Percentiles rank a stretch among this genome's conserved stretches.
These are phyloP conservation scores for Oryzias celebensis DNA, from an alignment of 2,113 vertebrate genomes.

Conservation along the genomic window DNA sequence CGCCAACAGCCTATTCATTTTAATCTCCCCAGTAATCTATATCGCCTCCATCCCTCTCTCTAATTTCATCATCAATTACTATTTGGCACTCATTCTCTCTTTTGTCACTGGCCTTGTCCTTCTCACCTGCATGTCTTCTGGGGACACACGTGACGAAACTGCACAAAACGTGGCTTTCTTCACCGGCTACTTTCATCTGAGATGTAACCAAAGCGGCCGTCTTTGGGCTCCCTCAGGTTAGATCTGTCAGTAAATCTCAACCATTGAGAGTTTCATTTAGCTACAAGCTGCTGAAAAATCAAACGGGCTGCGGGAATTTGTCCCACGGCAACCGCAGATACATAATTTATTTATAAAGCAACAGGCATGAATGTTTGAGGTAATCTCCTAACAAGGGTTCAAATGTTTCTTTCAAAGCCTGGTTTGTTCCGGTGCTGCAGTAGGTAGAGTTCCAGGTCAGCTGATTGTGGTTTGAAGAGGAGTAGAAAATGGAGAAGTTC, in stretches of 20 bases:
- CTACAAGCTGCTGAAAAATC: conserved; percentile 12
- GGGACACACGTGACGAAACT: conserved; percentile 5
- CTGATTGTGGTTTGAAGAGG: conserved; percentile 51
- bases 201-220: conserved; percentile 7
- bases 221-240: not conserved
- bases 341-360: conserved; percentile 27
- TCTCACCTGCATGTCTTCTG: conserved; percentile 15
- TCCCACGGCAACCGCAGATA: conserved; percentile 3
- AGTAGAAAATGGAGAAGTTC: conserved; percentile 40
- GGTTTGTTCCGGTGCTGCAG: conserved; percentile 12
- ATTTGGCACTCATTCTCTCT: conserved; percentile 46
- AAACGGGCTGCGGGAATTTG: conserved; percentile 21
- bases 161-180: conserved; percentile 19
- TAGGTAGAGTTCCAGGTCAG: conserved; percentile 26
- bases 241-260: conserved; percentile 9
- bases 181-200: not conserved
- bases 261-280: not conserved
- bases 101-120: conserved; percentile 46
- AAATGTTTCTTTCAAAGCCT: not conserved
- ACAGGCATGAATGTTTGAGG: conserved; percentile 24
- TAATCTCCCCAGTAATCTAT: conserved; percentile 33
- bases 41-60: conserved; percentile 33
- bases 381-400: not conserved
- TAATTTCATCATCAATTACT: conserved; percentile 58
- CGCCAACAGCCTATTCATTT: conserved; percentile 31